These are phyloP conservation scores for Rhodinocichla rosea DNA, from an alignment of 2,113 vertebrate genomes.

Conservation along the genomic window DNA sequence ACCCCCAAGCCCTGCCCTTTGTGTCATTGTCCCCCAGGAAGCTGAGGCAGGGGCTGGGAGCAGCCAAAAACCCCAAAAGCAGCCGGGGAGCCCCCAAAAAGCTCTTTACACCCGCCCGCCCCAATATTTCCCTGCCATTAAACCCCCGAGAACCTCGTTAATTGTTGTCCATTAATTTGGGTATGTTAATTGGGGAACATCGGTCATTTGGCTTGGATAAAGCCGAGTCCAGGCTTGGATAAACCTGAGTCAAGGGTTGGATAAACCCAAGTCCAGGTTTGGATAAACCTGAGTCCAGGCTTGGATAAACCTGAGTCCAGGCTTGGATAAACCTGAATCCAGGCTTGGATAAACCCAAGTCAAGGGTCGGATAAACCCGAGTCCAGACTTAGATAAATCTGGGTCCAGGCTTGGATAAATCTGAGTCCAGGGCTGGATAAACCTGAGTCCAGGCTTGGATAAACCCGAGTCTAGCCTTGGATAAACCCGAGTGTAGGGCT, in stretches of 20 bases:
- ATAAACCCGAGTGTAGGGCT: rapidly evolving
- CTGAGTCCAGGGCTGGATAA: too few species aligned
- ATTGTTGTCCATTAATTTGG: background rate
- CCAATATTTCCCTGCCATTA: background rate
- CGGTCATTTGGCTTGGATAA: background rate
- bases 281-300: background rate
- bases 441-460: background rate
- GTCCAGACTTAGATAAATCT: too few species aligned
- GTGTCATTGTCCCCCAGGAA: background rate
- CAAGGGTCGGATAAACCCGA: too few species aligned
- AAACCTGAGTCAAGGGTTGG: too few species aligned
- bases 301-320: too few species aligned
- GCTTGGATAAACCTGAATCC: rapidly evolving
- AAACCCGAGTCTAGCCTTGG: rapidly evolving
- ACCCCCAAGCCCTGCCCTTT: background rate
- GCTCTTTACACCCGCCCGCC: too few species aligned
- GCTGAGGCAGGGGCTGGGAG: background rate
- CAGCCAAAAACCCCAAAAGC: background rate
- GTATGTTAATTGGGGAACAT: background rate
- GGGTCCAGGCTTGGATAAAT: too few species aligned
- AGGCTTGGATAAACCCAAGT: background rate
- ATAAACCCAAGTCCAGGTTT: too few species aligned
- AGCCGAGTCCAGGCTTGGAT: background rate
- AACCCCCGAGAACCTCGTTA: background rate
- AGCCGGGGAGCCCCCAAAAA: background rate